Conservation (phyloP, 2,113 vertebrate genomes). For the Siniperca chuatsi region DNA sequence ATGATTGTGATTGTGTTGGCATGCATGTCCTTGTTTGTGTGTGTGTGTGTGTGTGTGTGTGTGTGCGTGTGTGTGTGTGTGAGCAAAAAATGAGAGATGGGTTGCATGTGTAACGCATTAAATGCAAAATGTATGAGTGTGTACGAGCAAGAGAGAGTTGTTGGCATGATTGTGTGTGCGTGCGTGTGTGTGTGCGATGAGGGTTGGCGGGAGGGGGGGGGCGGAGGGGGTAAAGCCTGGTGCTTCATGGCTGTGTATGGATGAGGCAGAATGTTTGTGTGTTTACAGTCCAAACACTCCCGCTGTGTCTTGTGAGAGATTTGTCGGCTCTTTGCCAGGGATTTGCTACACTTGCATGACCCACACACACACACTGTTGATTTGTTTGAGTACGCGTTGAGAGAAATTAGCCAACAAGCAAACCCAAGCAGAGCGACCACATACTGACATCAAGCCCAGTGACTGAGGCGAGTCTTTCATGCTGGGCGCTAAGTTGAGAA, state of each 20-base stretch:
- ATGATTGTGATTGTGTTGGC: background rate
- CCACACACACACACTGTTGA: constrained; percentile 20
- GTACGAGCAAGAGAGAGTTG: background rate
- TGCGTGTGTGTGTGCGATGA: background rate
- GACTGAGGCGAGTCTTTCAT: constrained; percentile 13
- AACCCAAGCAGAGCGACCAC: constrained; percentile 12
- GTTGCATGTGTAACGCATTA: background rate
- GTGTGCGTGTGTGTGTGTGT: too few relatives aligned
- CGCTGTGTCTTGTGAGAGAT: constrained; percentile 58
- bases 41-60: too few relatives aligned
- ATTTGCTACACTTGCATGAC: constrained; percentile 34
- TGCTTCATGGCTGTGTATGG: background rate
- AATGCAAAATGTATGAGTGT: background rate
- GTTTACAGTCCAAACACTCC: constrained; percentile 62
- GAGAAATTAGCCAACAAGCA: constrained; percentile 53
- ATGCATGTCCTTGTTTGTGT: background rate
- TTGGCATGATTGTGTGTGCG: background rate
- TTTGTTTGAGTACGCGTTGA: constrained; percentile 43
- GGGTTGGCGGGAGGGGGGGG: too few relatives aligned
- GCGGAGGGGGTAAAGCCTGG: background rate
- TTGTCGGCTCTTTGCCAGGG: constrained; percentile 48
- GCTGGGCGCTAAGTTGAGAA: constrained; percentile 7
- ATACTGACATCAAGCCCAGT: constrained; percentile 28
- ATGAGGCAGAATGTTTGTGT: constrained; percentile 30
- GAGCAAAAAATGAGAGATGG: background rate